Percentiles rank a stretch among this genome's conserved stretches.
phyloP scores from a whole-genome alignment of 2,797 vertebrate species.

The Sebastes paucispinis region DNA sequence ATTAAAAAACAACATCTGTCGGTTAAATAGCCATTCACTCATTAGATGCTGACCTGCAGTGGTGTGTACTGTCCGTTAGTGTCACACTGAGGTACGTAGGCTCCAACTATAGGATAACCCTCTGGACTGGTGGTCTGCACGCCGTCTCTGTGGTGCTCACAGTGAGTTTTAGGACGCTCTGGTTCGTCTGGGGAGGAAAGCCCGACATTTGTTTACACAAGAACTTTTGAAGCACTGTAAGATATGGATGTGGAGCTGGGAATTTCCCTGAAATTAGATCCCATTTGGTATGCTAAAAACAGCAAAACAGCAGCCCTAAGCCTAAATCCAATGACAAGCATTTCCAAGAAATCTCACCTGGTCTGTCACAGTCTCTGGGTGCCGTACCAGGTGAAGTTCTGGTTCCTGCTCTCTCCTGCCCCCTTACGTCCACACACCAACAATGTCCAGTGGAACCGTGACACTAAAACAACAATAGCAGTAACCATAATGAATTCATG shows the following conservation, averaged over 20 bases:
- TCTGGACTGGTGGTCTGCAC: slow-evolving; percentile 36
- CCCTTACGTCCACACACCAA: slow-evolving; percentile 86
- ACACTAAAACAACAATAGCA: slow-evolving; percentile 72
- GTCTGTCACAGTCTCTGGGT: slow-evolving; percentile 68
- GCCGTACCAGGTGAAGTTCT: slow-evolving; percentile 71
- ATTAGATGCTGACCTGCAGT: slow-evolving; percentile 48
- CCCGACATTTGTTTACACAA: background rate
- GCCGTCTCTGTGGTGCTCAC: slow-evolving; percentile 74
- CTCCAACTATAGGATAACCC: slow-evolving; percentile 37
- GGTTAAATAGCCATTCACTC: background rate
- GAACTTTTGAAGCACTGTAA: background rate
- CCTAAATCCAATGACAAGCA: background rate
- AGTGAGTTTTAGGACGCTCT: slow-evolving; percentile 64
- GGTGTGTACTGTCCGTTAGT: slow-evolving; percentile 73
- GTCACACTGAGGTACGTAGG: slow-evolving; percentile 77
- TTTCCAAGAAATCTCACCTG: slow-evolving; percentile 72
- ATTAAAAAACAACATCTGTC: background rate
- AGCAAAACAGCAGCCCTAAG: background rate
- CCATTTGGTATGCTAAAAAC: background rate
- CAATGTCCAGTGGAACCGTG: slow-evolving; percentile 85
- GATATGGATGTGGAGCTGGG: no score
- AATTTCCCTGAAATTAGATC: no score
- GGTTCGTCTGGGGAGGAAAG: slow-evolving; percentile 11
- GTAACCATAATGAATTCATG: background rate
- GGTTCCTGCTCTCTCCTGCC: slow-evolving; percentile 83